phyloP scores from a whole-genome alignment of 2,113 vertebrate species.

The Oncorhynchus masou region DNA sequence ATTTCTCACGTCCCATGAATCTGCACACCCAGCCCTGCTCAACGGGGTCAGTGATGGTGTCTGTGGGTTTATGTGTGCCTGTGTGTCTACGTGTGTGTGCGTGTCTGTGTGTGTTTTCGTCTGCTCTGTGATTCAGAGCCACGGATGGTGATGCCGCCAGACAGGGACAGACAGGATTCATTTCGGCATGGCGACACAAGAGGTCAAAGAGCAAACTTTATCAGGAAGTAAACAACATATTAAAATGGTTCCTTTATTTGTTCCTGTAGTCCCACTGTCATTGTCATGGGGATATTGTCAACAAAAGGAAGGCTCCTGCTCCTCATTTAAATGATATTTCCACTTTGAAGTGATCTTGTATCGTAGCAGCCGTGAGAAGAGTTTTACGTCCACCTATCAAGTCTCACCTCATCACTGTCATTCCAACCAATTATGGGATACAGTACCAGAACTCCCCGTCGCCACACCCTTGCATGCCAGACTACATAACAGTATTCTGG shows the following conservation, averaged over 20 bases:
- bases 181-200: slow-evolving; percentile 9
- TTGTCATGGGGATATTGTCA: slow-evolving; percentile 5
- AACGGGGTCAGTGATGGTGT: not conserved
- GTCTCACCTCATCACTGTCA: slow-evolving; percentile 58
- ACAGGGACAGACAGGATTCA: slow-evolving; percentile 12
- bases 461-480: slow-evolving; percentile 21
- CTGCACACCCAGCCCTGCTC: slow-evolving; percentile 21
- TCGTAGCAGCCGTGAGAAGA: slow-evolving; percentile 15
- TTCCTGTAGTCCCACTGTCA: not conserved
- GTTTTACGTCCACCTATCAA: slow-evolving; percentile 28
- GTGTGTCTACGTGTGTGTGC: slow-evolving; percentile 1
- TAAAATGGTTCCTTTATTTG: slow-evolving; percentile 31
- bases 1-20: slow-evolving; percentile 64
- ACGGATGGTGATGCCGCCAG: not conserved
- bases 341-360: not conserved
- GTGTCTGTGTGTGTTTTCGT: slow-evolving; percentile 20
- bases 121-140: slow-evolving; percentile 3
- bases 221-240: slow-evolving; percentile 17
- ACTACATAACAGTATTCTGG: not conserved
- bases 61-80: not conserved
- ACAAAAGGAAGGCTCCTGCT: not conserved
- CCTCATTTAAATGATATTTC: slow-evolving; percentile 10
- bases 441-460: slow-evolving; percentile 16
- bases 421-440: slow-evolving; percentile 49
- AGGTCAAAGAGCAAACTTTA: slow-evolving; percentile 26